Conservation (phyloP, 2,113 vertebrate species). For the Pterocles burchelli region DNA sequence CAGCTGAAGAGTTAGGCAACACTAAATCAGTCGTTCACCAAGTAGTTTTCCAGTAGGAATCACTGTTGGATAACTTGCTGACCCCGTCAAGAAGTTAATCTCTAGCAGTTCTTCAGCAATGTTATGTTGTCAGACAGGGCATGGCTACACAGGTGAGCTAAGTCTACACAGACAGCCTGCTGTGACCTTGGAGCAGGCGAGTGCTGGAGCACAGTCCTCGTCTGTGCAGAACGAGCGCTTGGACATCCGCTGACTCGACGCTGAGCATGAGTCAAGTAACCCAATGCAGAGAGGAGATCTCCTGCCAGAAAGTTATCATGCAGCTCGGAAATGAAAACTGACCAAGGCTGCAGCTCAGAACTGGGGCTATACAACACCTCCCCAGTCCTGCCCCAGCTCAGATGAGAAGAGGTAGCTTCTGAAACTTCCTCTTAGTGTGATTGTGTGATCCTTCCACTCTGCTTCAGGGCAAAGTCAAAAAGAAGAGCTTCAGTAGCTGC, state of each 20-base stretch:
- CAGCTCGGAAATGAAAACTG: neutral
- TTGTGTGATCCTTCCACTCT: neutral
- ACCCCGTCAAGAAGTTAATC: neutral
- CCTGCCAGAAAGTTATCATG: neutral
- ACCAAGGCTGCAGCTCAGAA: neutral
- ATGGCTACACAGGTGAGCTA: neutral
- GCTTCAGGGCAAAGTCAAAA: neutral
- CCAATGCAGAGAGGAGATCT: neutral
- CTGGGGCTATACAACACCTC: neutral
- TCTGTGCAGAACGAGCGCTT: rapidly evolving
- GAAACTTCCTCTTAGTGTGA: neutral
- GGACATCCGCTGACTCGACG: rapidly evolving
- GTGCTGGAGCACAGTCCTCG: neutral
- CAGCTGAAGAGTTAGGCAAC: neutral
- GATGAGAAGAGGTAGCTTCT: neutral
- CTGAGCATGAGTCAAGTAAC: neutral
- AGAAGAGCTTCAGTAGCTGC: neutral
- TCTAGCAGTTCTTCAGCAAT: neutral
- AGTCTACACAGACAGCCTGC: neutral
- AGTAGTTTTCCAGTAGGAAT: neutral
- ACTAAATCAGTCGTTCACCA: neutral
- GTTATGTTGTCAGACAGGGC: neutral
- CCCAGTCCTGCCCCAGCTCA: neutral
- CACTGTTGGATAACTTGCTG: neutral
- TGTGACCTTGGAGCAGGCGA: rapidly evolving